Evolutionary conservation across 2,888 invertebrate genomes (phyloP).

Genomic region (Xestia sexstrigata): DNA sequence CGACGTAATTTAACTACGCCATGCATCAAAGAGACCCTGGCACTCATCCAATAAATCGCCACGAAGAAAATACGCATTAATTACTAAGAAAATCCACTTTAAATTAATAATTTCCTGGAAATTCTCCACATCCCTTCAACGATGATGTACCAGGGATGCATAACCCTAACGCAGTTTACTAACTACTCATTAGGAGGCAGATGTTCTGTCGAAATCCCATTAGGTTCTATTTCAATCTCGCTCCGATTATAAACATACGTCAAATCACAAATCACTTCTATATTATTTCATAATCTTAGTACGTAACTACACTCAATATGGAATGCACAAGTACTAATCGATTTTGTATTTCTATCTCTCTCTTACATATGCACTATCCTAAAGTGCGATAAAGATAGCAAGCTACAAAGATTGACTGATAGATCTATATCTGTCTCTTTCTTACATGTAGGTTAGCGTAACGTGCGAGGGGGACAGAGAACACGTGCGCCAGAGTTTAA

Average conservation of each 20-base stretch:
- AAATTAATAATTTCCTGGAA: conserved; percentile 28
- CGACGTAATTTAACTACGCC: conserved; percentile 18
- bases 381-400: conserved; percentile 44
- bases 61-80: conserved; percentile 40
- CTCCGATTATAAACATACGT: conserved; percentile 20
- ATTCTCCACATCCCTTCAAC: conserved; percentile 17
- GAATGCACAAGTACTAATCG: conserved; percentile 40
- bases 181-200: conserved; percentile 25
- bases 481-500: conserved; percentile 69
- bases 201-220: conserved; percentile 23
- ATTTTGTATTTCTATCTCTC: conserved; percentile 35
- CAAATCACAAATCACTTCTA: conserved; percentile 53
- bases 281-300: conserved; percentile 55
- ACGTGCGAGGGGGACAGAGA: conserved; percentile 45
- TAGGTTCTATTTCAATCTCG: conserved; percentile 25
- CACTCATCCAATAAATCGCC: conserved; percentile 31
- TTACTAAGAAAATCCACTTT: conserved; percentile 28
- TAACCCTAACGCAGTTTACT: conserved; percentile 21
- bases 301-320: conserved; percentile 39
- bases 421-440: conserved; percentile 34
- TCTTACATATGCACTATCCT: conserved; percentile 25
- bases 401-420: neutral
- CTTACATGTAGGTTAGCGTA: neutral
- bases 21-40: conserved; percentile 44
- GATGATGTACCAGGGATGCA: conserved; percentile 37